Base-by-base conservation (phyloP, 1,140 invertebrate genomes). In the Leucophenga varia region DNA sequence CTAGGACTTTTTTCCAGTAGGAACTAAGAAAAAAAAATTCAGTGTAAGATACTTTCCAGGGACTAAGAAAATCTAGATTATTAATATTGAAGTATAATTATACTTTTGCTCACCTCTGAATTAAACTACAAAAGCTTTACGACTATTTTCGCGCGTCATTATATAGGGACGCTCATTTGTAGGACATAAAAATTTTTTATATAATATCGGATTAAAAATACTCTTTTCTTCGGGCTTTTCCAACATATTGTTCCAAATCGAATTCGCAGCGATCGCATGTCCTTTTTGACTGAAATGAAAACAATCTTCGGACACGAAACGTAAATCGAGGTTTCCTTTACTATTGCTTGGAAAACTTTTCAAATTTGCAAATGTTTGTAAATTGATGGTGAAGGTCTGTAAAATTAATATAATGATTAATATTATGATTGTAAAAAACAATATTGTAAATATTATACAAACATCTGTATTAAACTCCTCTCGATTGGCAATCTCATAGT, bases 281-380 rank as follows among this genome's bases (percentile, higher is more conserved):
- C 79, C 78, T 50, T 82, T 83, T 59, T 86, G 82, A 49, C 82
- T 86, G 2, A 85, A 73, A 57, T 90, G 88, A 57, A 89, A 89
- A 72, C 87, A 89, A 64, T 89, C 87, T 16, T 76, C 71, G 2
- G 86, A 81, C 21, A 88, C 77, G 68, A 81, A 87, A 1, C 78
- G 72, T 10, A 80, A 76, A 69, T 89, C 86, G 1, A 77, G 67
- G 0, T 55, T 47, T n/a, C 78, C 80, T 19, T 76, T 55, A 5
- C 52, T 58, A 5, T 39, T 63, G 31, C 31, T 70, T 3, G 81
- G 82, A 85, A 89, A 76, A 44, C 82, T 68, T 1, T 18, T 45
- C 6, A 78, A 46, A 28, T 82, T 56, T 5, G 55, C 64, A 49
- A 80, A 80, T 0, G 83, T 80, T 57, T 87, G 83, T 16, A 77